phyloP scores from a whole-genome alignment of 2,888 invertebrate species.

The Coelogynopora nodosa region DNA sequence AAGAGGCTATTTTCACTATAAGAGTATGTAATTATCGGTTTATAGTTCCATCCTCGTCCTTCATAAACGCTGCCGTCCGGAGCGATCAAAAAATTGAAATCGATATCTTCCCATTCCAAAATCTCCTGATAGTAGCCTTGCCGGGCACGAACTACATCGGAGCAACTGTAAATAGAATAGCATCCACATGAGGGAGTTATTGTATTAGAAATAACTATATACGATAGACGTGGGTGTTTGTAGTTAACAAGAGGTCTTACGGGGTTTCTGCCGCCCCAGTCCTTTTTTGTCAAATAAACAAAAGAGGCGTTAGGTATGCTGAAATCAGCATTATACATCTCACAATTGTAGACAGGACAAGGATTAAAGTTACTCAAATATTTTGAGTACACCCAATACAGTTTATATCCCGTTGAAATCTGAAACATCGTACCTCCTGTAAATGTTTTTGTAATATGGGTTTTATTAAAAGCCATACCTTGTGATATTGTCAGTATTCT shows the following conservation, averaged over 20 bases:
- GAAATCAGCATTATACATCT: neutral
- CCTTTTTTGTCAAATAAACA: no score
- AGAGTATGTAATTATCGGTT: neutral
- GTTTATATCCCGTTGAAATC: neutral
- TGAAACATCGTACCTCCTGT: neutral
- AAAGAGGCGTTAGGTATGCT: no score
- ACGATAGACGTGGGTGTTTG: neutral
- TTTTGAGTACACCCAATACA: neutral
- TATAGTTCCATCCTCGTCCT: neutral
- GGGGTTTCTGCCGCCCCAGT: neutral
- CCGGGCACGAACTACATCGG: neutral
- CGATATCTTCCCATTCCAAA: neutral
- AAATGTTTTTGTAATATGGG: neutral
- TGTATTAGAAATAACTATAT: neutral
- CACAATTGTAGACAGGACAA: neutral
- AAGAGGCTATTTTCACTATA: neutral
- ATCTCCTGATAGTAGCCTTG: neutral
- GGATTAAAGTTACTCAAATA: neutral
- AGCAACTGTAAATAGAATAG: neutral
- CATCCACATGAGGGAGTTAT: neutral
- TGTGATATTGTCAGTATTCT: neutral
- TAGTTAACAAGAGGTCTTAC: neutral
- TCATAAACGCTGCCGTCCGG: neutral
- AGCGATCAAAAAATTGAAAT: neutral
- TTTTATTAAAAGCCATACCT: neutral